Base-by-base conservation (phyloP, 2,113 vertebrate genomes). In the Macquaria ambigua region DNA sequence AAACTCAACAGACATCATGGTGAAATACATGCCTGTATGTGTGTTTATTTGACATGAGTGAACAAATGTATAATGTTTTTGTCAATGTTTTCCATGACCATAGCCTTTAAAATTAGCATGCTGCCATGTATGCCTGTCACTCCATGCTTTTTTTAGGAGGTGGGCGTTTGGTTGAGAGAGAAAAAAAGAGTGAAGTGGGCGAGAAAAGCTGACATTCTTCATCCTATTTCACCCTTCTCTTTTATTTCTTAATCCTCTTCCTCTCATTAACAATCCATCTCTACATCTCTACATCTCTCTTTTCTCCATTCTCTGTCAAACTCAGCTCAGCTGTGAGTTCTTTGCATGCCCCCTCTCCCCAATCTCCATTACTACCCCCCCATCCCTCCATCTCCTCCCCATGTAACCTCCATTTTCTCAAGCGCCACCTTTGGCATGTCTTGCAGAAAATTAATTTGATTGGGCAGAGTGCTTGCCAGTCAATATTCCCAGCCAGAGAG, bases 401-500 rank as follows among this genome's bases (percentile, higher is more conserved):
- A 39, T 62, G 79, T 86, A 90, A 81, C 87, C 86, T 91, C 89
- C 85, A 85, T 93, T 94, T 93, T 92, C 90, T 87, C 77, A 90
- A 89, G 86, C 89, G 56, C 94, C 88, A 92, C 93, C 92, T 93
- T 93, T 93, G 93, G 93, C 90, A 88, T 92, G 82, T 93, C 91
- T 93, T 89, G 82, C 88, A 91, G 89, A 92, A 94, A 95, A 93
- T 93, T 91, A 88, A 94, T 95, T 94, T 94, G 90, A 94, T 95
- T 95, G 93, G 93, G 87, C 87, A 88, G 82, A 94, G 90, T 91
- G 93, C 94, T 93, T 93, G 91, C 94, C 90, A 93, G 92, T 96
- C 94, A 92, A 92, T 94, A 94, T 93, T 92, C 94, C 88, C 89
- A 90, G 83, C 91, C 90, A 90, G 89, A 92, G 83, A 92, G 89